Percentiles rank a stretch among this genome's conserved stretches.
Conservation (phyloP, 2,113 vertebrate species). For the Ibidorhyncha struthersii region DNA sequence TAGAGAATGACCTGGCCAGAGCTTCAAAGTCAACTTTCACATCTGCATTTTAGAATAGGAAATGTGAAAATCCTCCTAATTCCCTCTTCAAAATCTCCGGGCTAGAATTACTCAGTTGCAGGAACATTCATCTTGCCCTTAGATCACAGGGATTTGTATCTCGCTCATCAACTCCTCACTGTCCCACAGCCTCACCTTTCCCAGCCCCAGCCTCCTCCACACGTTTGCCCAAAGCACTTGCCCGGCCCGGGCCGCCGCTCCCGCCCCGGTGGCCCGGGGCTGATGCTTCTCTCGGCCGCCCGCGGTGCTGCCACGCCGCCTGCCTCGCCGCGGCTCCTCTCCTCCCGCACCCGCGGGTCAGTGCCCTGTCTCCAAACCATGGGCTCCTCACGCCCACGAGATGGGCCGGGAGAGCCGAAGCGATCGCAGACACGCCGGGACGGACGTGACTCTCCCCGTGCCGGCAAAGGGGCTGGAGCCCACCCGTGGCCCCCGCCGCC, state of each 20-base stretch:
- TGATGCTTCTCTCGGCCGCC: rapidly evolving
- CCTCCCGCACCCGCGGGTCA: rapidly evolving
- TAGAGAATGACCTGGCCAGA: neutral
- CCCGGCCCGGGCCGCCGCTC: rapidly evolving
- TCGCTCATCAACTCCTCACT: neutral
- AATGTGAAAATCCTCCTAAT: neutral
- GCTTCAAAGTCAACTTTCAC: conserved; percentile 19
- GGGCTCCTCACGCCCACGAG: rapidly evolving
- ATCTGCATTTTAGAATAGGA: conserved; percentile 31
- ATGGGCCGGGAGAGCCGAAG: neutral
- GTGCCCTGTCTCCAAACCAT: rapidly evolving
- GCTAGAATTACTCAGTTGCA: neutral
- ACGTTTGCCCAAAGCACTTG: neutral
- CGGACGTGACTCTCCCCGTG: rapidly evolving
- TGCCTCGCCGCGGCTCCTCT: rapidly evolving
- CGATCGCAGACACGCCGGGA: rapidly evolving
- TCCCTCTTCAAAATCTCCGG: neutral
- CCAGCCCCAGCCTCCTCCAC: neutral
- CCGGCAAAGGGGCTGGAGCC: rapidly evolving
- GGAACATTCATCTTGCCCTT: neutral
- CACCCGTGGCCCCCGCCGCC: rapidly evolving
- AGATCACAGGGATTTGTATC: neutral
- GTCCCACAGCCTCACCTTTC: neutral
- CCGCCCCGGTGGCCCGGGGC: neutral
- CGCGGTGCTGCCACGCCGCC: rapidly evolving